A percentile compares a stretch with the other conserved stretches of the same genome.
phyloP scores from a whole-genome alignment of 2,797 vertebrate species.

The Urocyon cinereoargenteus region DNA sequence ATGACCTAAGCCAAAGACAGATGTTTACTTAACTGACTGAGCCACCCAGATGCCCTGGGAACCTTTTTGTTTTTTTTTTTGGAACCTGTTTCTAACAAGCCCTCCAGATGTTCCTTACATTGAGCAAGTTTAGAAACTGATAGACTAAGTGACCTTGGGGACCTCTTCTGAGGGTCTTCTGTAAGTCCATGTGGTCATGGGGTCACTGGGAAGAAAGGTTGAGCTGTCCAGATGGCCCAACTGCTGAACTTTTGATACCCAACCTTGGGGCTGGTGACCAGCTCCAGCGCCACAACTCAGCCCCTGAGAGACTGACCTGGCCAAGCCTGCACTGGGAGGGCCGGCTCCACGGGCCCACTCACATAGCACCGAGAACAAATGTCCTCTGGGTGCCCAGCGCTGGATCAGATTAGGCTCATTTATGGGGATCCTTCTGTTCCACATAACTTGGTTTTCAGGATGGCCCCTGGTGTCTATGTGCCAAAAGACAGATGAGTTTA shows the following conservation, averaged over 20 bases:
- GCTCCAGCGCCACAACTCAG: neutral
- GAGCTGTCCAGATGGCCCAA: neutral
- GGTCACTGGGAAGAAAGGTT: neutral
- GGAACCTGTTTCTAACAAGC: neutral
- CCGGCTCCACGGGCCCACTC: neutral
- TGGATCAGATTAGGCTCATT: neutral
- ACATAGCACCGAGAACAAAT: neutral
- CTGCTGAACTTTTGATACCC: neutral
- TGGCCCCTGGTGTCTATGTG: neutral
- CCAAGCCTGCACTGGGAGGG: too few relatives aligned
- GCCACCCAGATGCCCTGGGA: neutral
- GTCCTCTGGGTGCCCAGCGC: fast-evolving
- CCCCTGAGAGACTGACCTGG: neutral
- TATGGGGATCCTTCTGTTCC: neutral
- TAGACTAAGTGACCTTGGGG: neutral
- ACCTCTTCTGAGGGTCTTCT: neutral
- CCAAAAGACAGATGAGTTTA: neutral
- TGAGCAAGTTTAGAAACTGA: neutral
- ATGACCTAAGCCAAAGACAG: neutral
- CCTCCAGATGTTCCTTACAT: neutral
- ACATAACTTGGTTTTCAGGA: neutral
- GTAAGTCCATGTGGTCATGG: neutral
- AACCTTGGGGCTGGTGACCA: neutral
- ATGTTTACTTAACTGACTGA: neutral
- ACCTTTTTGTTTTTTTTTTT: too few relatives aligned